Evolutionary conservation across 2,113 vertebrate genomes (phyloP).

Genomic region (Empidonax alnorum): DNA sequence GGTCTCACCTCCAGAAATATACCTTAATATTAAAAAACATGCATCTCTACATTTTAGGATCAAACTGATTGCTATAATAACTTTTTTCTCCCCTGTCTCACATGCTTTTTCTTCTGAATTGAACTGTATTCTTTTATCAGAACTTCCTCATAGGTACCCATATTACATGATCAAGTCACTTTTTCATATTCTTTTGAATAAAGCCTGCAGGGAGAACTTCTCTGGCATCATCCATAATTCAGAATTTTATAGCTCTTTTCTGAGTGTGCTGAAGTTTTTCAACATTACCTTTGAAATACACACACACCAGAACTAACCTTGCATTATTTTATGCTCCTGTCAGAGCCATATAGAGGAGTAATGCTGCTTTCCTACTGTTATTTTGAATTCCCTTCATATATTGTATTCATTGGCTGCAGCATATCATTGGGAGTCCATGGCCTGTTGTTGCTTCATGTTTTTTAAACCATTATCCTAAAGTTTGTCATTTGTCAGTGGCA

Average conservation of each 20-base stretch:
- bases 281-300: conserved; percentile 10
- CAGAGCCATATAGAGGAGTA: background rate
- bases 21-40: background rate
- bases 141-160: background rate
- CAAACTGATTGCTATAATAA: background rate
- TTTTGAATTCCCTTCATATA: background rate
- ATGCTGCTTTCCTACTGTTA: background rate
- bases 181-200: background rate
- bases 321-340: background rate
- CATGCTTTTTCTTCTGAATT: background rate
- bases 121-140: background rate
- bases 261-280: conserved; percentile 26
- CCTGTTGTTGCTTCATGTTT: background rate
- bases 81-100: background rate
- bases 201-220: background rate
- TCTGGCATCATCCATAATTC: background rate
- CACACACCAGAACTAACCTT: background rate
- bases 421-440: background rate
- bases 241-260: background rate
- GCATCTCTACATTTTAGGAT: background rate
- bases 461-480: background rate
- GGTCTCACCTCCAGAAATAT: background rate
- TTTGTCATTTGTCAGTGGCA: background rate
- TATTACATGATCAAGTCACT: background rate
- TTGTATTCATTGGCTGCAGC: background rate